Conservation (phyloP, 2,113 vertebrate genomes). For the Halichoerus grypus region DNA sequence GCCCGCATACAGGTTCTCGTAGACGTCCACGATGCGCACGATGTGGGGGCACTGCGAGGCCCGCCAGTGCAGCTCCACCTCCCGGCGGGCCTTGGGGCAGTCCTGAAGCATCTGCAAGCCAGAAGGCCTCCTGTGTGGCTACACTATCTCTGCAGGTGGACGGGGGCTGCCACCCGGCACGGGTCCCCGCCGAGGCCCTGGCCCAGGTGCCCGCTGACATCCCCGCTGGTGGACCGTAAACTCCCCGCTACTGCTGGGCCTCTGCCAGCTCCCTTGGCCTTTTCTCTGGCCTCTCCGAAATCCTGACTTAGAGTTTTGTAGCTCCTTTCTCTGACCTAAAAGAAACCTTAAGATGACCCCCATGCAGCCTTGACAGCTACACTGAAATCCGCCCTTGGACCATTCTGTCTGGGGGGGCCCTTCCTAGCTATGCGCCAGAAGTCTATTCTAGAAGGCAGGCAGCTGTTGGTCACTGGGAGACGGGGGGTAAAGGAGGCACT, state of each 20-base stretch:
- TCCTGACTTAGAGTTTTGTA: neutral
- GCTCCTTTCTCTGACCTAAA: neutral
- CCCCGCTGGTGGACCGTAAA: rapidly evolving
- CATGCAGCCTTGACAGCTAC: neutral
- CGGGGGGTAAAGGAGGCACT: rapidly evolving
- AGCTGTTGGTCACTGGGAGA: neutral
- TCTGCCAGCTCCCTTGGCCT: neutral
- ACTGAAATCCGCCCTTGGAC: neutral
- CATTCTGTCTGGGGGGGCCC: neutral
- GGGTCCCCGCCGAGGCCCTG: neutral
- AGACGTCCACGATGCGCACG: conserved; percentile 97
- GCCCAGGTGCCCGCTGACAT: neutral
- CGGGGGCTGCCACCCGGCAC: neutral
- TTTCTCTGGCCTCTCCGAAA: neutral
- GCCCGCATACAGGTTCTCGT: conserved; percentile 97
- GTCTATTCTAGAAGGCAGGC: neutral
- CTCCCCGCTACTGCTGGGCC: rapidly evolving
- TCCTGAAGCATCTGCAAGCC: conserved; percentile 96
- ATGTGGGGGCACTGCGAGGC: conserved; percentile 96
- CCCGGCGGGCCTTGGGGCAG: conserved; percentile 96
- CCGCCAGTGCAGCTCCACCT: conserved; percentile 97
- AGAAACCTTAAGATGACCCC: neutral
- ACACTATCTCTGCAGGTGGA: neutral
- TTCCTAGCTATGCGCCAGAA: neutral
- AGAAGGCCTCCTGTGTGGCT: neutral